Evolutionary conservation across 2,113 vertebrate genomes (phyloP), one percentile per base, ranked within the genome.

Genomic region (Oryzias celebensis): DNA sequence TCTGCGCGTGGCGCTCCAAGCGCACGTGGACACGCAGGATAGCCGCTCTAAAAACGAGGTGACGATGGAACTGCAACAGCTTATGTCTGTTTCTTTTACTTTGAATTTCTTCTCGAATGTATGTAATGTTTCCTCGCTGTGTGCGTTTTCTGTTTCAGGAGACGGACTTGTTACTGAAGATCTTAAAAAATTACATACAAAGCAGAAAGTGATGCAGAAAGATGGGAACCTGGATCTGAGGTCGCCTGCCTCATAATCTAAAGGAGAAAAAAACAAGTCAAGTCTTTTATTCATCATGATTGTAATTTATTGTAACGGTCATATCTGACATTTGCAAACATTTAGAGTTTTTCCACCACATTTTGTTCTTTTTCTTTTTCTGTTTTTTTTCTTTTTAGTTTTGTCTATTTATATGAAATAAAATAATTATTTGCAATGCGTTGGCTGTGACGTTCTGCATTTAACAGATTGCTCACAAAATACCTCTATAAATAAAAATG

Each of bases 161-260:
- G 64, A 78, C 80, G 1, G 89, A 92, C 47, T 81, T 93, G 70
- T 58, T 94, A 71, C 85, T 88, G 69, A 94, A 93, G 87, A 87
- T 94, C 78, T 89, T 96, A 89, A 88, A 91, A 77, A 93, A 87
- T 71, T 93, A 94, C 82, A 78, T 92, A 68, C 91, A 91, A 52
- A 90, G 51, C 65, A 85, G 84, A 89, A 94, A 87, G 80, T 86
- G 56, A 83, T n/a, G 23, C 76, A 13, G 58, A 59, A 55, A 15
- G 65, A 52, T 50, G 31, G 17, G 41, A 36, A 44, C 36, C 23
- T 31, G 28, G 78, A 60, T 57, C 62, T 36, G 56, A 60, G 54
- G 41, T 77, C 73, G 55, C 18, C 57, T 58, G 51, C 56, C 46
- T 57, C 58, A 46, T 53, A 28, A 69, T 49, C 47, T 59, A 20